Percentiles rank a stretch among this genome's conserved stretches.
These are phyloP conservation scores for Acrocera orbiculus DNA, from an alignment of 2,888 invertebrate species.

Conservation along the genomic window DNA sequence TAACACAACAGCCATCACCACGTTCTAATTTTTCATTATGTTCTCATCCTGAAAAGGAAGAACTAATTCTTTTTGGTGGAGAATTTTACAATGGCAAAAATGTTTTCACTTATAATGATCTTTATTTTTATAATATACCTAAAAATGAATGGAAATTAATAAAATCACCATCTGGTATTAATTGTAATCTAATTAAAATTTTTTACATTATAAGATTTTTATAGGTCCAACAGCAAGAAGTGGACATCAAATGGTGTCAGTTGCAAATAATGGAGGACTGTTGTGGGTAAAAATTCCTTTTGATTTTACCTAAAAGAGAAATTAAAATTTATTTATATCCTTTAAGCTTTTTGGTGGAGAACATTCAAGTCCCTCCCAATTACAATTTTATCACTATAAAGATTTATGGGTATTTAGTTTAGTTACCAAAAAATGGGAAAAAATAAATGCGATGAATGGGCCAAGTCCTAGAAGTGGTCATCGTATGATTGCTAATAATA, in stretches of 20 bases:
- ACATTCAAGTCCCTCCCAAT: conserved; percentile 74
- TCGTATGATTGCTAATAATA: conserved; percentile 66
- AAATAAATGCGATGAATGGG: conserved; percentile 51
- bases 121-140: conserved; percentile 63
- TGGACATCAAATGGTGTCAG: conserved; percentile 69
- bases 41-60: conserved; percentile 72
- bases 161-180: conserved; percentile 65
- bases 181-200: too few species aligned
- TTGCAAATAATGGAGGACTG: conserved; percentile 47
- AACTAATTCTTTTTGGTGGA: conserved; percentile 78
- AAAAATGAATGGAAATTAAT: conserved; percentile 65
- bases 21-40: conserved; percentile 66
- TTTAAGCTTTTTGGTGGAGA: conserved; percentile 68
- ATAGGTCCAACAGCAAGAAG: conserved; percentile 78
- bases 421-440: conserved; percentile 65
- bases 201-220: too few species aligned
- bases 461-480: conserved; percentile 80
- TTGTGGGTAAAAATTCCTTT: conserved; percentile 35
- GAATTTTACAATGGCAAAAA: conserved; percentile 80
- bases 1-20: conserved; percentile 46
- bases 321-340: background rate
- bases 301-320: background rate
- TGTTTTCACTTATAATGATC: conserved; percentile 70
- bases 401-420: conserved; percentile 80
- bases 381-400: conserved; percentile 83